Evolutionary conservation across 2,113 vertebrate genomes (phyloP).

Genomic region (Chamaetylas fuelleborni): DNA sequence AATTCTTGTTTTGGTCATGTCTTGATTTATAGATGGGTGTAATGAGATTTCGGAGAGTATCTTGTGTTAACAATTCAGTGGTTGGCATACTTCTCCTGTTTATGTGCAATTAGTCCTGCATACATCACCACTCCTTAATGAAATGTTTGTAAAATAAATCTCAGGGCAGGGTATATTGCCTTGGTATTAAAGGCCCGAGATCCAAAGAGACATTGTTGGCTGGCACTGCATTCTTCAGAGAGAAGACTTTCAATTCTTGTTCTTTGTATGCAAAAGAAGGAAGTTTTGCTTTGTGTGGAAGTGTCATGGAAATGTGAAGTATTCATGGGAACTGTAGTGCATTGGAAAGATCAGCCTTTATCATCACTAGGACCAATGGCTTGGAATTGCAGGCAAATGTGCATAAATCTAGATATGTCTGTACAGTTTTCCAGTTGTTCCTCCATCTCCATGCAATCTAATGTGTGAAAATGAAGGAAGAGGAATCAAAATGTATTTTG

Average conservation of each 20-base stretch:
- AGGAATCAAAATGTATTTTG: not conserved
- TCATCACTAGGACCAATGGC: not conserved
- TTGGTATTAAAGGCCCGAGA: not conserved
- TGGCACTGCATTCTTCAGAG: not conserved
- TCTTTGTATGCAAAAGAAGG: not conserved
- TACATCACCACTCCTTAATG: not conserved
- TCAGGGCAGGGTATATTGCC: not conserved
- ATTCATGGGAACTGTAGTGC: not conserved
- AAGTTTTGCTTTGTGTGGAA: not conserved
- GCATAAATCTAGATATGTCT: not conserved
- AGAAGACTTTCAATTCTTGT: not conserved
- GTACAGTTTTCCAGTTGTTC: not conserved
- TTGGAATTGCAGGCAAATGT: not conserved
- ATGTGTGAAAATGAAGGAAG: not conserved
- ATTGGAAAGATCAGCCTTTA: not conserved
- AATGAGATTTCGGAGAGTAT: not conserved
- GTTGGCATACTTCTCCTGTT: not conserved
- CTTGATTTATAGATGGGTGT: not conserved
- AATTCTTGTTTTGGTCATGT: not conserved
- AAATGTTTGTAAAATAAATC: slow-evolving; percentile 1
- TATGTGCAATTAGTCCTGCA: not conserved
- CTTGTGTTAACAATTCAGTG: not conserved
- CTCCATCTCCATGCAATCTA: not conserved
- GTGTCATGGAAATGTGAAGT: not conserved
- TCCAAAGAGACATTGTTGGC: not conserved